These are phyloP conservation scores for Grallaria varia DNA, from an alignment of 2,113 vertebrate genomes.

Conservation along the genomic window DNA sequence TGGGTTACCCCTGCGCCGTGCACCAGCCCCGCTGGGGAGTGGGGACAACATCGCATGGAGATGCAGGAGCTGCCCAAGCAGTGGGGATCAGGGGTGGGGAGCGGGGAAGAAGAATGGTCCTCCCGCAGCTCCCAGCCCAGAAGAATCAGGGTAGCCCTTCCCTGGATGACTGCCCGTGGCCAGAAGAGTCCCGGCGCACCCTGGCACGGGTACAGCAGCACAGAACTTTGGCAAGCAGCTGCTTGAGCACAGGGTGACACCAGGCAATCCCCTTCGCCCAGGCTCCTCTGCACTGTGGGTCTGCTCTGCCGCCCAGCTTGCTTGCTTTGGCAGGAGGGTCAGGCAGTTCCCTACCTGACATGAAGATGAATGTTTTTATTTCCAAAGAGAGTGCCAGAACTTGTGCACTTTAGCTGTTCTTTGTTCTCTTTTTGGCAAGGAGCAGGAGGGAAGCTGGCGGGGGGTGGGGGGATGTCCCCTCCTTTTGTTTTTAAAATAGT, in stretches of 20 bases:
- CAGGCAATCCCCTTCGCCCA: background rate
- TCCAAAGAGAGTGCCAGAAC: slow-evolving; percentile 38
- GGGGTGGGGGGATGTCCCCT: slow-evolving; percentile 31
- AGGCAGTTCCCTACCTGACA: slow-evolving; percentile 59
- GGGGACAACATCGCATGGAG: fast-evolving
- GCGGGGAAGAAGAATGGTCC: background rate
- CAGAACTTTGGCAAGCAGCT: slow-evolving; percentile 11
- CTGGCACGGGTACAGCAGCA: background rate
- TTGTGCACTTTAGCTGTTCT: slow-evolving; percentile 45
- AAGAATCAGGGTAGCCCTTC: background rate
- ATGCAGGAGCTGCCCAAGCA: fast-evolving
- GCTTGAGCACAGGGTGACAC: background rate
- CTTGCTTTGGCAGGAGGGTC: slow-evolving; percentile 30
- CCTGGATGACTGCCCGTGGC: background rate
- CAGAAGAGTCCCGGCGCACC: fast-evolving
- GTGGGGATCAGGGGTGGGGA: background rate
- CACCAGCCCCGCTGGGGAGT: fast-evolving
- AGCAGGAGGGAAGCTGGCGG: background rate
- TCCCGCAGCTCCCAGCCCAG: background rate
- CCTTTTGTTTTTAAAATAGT: slow-evolving; percentile 55
- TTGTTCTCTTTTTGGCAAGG: slow-evolving; percentile 53
- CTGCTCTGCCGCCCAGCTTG: background rate
- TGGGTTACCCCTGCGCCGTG: fast-evolving
- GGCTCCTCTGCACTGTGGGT: background rate
- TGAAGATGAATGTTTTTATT: slow-evolving; percentile 58